Conservation (phyloP, 2,113 vertebrate genomes). For the Ranitomeya variabilis region DNA sequence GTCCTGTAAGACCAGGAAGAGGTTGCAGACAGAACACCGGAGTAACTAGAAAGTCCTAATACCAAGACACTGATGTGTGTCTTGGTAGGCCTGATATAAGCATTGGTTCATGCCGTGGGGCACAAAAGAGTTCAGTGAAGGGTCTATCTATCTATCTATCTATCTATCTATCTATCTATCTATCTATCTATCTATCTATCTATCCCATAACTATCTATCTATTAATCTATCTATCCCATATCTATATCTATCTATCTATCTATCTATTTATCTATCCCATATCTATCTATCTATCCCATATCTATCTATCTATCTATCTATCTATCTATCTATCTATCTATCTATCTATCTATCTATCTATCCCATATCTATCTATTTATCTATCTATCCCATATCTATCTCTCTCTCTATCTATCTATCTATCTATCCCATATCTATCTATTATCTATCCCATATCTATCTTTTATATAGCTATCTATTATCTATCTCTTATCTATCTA, state of each 20-base stretch:
- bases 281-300: not conserved
- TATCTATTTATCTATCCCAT: not conserved
- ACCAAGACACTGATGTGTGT: too few species aligned
- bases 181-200: not conserved
- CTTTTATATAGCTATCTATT: not conserved
- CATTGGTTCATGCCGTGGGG: too few species aligned
- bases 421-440: not conserved
- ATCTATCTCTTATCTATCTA: slow-evolving; percentile 1
- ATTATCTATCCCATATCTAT: not conserved
- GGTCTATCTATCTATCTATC: not conserved
- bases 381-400: too few species aligned
- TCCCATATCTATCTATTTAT: too few species aligned
- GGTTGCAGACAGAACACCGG: too few species aligned
- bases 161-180: not conserved
- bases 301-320: not conserved
- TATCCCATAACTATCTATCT: not conserved
- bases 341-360: not conserved
- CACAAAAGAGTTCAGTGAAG: too few species aligned
- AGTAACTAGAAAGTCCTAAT: too few species aligned
- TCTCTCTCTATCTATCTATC: not conserved
- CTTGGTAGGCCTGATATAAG: too few species aligned
- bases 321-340: not conserved
- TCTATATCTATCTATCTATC: not conserved
- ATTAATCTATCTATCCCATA: not conserved
- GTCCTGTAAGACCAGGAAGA: too few species aligned